Conservation (phyloP, 64 coral and sea anemone genomes). For the Porites lutea region DNA sequence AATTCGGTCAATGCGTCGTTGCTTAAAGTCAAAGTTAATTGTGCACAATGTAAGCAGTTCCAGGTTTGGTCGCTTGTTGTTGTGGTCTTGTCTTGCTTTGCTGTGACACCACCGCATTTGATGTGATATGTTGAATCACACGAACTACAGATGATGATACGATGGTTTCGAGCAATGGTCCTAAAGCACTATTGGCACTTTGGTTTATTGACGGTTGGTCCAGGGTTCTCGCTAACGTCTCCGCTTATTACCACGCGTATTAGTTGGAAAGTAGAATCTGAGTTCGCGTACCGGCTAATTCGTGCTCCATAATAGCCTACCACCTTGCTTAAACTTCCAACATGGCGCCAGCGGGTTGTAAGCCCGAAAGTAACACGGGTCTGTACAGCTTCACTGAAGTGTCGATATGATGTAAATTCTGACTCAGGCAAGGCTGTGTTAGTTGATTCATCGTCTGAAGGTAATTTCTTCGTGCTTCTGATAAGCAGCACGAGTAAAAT, state of each 20-base stretch:
- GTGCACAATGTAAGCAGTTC: constrained; percentile 15
- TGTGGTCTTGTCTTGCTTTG: constrained; percentile 46
- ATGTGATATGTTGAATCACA: constrained; percentile 34
- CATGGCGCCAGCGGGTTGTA: too few species aligned
- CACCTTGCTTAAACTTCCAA: too few species aligned
- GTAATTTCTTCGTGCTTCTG: too few species aligned
- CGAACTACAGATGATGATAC: constrained; percentile 31
- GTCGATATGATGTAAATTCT: too few species aligned
- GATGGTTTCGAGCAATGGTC: constrained; percentile 46
- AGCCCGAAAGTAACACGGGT: too few species aligned
- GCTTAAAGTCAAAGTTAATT: constrained; percentile 26
- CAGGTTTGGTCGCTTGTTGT: constrained; percentile 19
- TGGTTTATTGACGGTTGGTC: constrained; percentile 1
- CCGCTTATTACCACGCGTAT: constrained; percentile 8
- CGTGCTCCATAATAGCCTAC: too few species aligned
- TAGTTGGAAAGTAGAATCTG: constrained; percentile 54
- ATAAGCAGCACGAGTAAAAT: too few species aligned
- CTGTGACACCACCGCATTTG: constrained; percentile 37
- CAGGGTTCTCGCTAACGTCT: constrained; percentile 39
- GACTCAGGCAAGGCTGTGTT: too few species aligned
- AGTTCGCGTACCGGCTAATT: background rate
- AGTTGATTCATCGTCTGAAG: too few species aligned
- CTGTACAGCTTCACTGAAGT: too few species aligned
- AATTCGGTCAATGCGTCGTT: constrained; percentile 20
- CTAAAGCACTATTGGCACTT: constrained; percentile 29